These are phyloP conservation scores for Nasonia vitripennis DNA, from an alignment of 1,140 invertebrate species.

Conservation along the genomic window DNA sequence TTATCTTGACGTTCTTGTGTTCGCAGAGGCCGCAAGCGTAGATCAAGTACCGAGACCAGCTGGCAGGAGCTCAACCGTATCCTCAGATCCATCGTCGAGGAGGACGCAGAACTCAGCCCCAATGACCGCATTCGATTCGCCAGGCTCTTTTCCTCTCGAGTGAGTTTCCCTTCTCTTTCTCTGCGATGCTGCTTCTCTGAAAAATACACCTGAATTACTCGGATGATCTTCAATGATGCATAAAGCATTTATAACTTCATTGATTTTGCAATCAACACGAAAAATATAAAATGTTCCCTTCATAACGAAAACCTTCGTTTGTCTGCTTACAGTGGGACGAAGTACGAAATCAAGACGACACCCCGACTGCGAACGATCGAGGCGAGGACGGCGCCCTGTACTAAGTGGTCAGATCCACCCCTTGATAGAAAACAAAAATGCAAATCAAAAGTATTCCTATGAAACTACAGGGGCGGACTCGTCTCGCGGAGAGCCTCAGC, in stretches of 20 bases:
- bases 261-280: too few species aligned
- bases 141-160: conserved; percentile 55
- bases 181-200: not conserved
- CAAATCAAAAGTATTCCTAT: not conserved
- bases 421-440: not conserved
- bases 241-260: too few species aligned
- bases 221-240: too few species aligned
- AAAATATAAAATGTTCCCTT: not conserved
- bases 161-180: conserved; percentile 48
- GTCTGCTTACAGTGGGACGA: conserved; percentile 59
- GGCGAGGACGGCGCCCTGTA: conserved; percentile 20
- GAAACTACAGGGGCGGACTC: not conserved
- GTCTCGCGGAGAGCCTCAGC: not conserved
- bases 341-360: conserved; percentile 36
- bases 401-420: not conserved
- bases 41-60: conserved; percentile 60
- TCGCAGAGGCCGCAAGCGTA: conserved; percentile 69
- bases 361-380: not conserved
- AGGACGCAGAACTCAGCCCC: conserved; percentile 52
- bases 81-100: conserved; percentile 50
- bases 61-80: conserved; percentile 58
- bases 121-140: conserved; percentile 52
- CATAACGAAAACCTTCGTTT: not conserved
- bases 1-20: conserved; percentile 12
- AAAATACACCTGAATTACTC: not conserved